phyloP scores from a whole-genome alignment of 2,113 vertebrate genomes.

The Murina feae region DNA sequence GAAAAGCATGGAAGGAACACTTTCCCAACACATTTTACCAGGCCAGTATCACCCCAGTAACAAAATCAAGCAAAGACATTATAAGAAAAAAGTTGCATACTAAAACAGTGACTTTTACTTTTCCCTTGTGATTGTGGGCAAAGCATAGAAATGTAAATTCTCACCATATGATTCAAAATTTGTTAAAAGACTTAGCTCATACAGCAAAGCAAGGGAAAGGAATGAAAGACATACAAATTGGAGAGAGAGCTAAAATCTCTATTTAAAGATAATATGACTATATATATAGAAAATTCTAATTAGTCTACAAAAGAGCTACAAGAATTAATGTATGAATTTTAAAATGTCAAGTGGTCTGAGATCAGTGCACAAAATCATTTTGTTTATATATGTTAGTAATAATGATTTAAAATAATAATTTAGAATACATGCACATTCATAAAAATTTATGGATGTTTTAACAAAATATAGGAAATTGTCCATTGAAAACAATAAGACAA shows the following conservation, averaged over 20 bases:
- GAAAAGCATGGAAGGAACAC: background rate
- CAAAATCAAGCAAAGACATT: background rate
- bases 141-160: background rate
- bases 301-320: background rate
- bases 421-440: background rate
- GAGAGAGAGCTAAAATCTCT: background rate
- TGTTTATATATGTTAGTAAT: background rate
- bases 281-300: background rate
- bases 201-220: background rate
- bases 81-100: background rate
- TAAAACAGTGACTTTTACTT: background rate
- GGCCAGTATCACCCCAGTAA: background rate
- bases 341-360: background rate
- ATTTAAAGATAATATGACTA: background rate
- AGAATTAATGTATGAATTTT: background rate
- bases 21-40: background rate
- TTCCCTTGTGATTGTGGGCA: background rate
- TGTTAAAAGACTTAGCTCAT: background rate
- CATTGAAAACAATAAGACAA: background rate
- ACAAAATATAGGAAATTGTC: background rate
- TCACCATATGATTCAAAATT: background rate
- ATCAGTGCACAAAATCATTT: background rate
- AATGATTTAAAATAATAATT: background rate
- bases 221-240: background rate
- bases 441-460: background rate